Conservation (phyloP, 2,113 vertebrate genomes). For the Scartelaos histophorus region DNA sequence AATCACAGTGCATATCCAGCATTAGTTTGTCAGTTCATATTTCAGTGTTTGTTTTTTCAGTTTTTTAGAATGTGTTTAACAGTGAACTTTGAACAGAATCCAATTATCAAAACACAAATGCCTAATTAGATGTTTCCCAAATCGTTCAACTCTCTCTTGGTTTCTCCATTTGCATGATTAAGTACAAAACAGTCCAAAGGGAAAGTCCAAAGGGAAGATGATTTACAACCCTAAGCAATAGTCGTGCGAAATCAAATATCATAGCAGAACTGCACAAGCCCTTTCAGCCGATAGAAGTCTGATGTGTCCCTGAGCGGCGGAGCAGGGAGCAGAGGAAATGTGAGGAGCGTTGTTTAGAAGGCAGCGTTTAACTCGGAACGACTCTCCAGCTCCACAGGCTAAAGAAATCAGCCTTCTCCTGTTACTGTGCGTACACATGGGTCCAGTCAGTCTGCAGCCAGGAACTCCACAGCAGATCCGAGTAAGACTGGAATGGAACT, state of each 20-base stretch:
- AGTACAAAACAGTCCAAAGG: not conserved
- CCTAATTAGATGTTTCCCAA: no score
- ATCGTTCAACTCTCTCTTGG: no score
- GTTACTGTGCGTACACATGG: not conserved
- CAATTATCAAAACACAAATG: no score
- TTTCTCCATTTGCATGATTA: no score
- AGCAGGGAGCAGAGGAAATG: not conserved
- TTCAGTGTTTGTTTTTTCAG: no score
- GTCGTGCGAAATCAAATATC: not conserved
- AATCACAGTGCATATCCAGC: no score
- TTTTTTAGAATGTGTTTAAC: no score
- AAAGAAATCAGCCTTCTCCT: not conserved
- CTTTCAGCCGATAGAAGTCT: conserved; percentile 1
- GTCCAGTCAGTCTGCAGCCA: not conserved
- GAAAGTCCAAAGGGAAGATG: not conserved
- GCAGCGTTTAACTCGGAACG: not conserved
- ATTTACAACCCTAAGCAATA: not conserved
- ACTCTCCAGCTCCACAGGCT: not conserved
- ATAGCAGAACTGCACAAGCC: not conserved
- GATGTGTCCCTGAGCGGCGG: not conserved
- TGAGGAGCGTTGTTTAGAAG: conserved; percentile 10
- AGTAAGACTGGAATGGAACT: no score
- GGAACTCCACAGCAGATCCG: not conserved
- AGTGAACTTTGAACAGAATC: no score
- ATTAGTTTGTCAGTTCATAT: no score